phyloP scores from a whole-genome alignment of 2,888 invertebrate species.

The Aethes cnicana region DNA sequence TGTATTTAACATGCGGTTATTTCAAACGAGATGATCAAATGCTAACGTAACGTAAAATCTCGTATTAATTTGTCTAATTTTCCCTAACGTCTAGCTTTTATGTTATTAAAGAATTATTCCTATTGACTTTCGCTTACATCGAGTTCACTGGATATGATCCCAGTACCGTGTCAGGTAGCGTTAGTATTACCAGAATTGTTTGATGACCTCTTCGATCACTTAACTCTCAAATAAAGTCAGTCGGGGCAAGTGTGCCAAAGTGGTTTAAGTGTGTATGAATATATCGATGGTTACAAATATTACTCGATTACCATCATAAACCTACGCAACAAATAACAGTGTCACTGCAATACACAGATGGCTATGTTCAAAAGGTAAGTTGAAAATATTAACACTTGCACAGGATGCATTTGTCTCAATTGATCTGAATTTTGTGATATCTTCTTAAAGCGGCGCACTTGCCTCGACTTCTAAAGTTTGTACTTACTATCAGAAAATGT shows the following conservation, averaged over 20 bases:
- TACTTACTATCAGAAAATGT: constrained; percentile 10
- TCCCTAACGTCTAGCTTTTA: constrained; percentile 21
- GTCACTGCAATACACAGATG: no score
- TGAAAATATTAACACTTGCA: no score
- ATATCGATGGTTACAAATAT: not conserved
- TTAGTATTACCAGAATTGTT: constrained; percentile 58
- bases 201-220: constrained; percentile 50
- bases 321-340: no score
- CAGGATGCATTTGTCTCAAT: no score
- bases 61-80: constrained; percentile 12
- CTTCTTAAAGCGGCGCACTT: no score
- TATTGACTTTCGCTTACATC: constrained; percentile 50
- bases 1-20: constrained; percentile 60
- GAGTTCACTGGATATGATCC: constrained; percentile 54
- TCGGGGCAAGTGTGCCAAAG: no score
- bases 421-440: no score
- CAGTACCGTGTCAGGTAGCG: constrained; percentile 61
- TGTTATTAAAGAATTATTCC: constrained; percentile 28
- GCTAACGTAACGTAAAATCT: constrained; percentile 6
- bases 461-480: no score
- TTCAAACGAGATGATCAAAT: constrained; percentile 31
- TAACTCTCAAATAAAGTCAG: no score
- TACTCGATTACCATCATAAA: no score
- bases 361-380: no score
- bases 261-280: no score